Percentiles rank a stretch among this genome's conserved stretches.
Conservation (phyloP, 2,888 invertebrate genomes). For the Pediacus dermestoides region DNA sequence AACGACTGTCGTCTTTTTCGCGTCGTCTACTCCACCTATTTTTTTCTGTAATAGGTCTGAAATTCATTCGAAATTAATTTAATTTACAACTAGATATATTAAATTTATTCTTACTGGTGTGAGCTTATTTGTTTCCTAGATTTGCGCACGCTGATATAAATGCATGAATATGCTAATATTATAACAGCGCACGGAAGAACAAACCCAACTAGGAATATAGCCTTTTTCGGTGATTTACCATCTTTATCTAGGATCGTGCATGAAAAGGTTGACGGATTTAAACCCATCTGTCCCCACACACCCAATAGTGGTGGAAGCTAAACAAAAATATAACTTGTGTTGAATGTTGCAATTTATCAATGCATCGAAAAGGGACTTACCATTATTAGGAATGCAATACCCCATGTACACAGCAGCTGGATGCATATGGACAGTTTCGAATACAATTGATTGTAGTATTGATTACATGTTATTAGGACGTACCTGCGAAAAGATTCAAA, state of each 20-base stretch:
- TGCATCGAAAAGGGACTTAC: slow-evolving; percentile 55
- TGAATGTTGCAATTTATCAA: neutral
- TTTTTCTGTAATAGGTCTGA: too few relatives aligned
- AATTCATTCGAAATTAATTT: too few relatives aligned
- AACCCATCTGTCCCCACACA: slow-evolving; percentile 80
- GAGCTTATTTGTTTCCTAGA: slow-evolving; percentile 71
- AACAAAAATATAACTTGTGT: slow-evolving; percentile 29
- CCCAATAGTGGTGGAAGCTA: slow-evolving; percentile 76
- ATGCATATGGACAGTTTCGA: slow-evolving; percentile 67
- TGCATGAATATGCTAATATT: slow-evolving; percentile 80
- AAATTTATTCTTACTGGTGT: slow-evolving; percentile 58
- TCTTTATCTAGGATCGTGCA: slow-evolving; percentile 81
- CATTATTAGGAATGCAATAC: slow-evolving; percentile 69
- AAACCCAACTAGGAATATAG: slow-evolving; percentile 78
- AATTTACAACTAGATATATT: neutral
- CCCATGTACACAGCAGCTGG: slow-evolving; percentile 79
- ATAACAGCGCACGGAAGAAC: slow-evolving; percentile 81
- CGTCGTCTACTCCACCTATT: slow-evolving; percentile 39
- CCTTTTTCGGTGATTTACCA: slow-evolving; percentile 78
- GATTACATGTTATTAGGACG: slow-evolving; percentile 78
- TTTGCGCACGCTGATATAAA: slow-evolving; percentile 73
- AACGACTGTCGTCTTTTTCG: slow-evolving; percentile 69
- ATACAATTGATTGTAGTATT: slow-evolving; percentile 75
- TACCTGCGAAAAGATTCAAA: slow-evolving; percentile 61
- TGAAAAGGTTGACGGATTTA: slow-evolving; percentile 77